A percentile compares a stretch with the other conserved stretches of the same genome.
phyloP scores from a whole-genome alignment of 1,140 invertebrate genomes.

The Drosophila santomea region DNA sequence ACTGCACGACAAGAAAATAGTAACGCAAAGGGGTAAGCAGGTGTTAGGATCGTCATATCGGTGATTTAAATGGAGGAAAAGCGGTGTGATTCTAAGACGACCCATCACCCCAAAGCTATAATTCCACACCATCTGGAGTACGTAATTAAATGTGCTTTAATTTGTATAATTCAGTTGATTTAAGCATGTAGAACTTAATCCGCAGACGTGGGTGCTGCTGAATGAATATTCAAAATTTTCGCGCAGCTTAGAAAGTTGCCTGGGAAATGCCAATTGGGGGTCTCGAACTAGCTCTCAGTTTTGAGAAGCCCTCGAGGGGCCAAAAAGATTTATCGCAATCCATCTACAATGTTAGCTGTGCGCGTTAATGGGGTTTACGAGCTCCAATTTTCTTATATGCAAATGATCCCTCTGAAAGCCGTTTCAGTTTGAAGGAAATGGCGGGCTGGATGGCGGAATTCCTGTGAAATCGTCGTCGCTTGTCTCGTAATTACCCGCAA shows the following conservation, averaged over 20 bases:
- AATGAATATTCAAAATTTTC: slow-evolving; percentile 72
- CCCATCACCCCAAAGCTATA: slow-evolving; percentile 70
- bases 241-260: slow-evolving; percentile 44
- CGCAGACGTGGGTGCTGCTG: neutral
- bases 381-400: slow-evolving; percentile 53
- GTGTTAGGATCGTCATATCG: slow-evolving; percentile 16
- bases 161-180: slow-evolving; percentile 63
- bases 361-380: slow-evolving; percentile 50
- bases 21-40: neutral
- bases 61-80: slow-evolving; percentile 59
- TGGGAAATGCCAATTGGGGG: slow-evolving; percentile 69
- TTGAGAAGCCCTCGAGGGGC: slow-evolving; percentile 18
- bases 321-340: slow-evolving; percentile 60
- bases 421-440: slow-evolving; percentile 12
- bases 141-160: slow-evolving; percentile 70
- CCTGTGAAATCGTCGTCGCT: slow-evolving; percentile 76
- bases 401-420: slow-evolving; percentile 37
- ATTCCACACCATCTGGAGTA: slow-evolving; percentile 36
- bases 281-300: slow-evolving; percentile 30
- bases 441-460: slow-evolving; percentile 41
- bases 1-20: slow-evolving; percentile 54
- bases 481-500: slow-evolving; percentile 74
- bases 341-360: slow-evolving; percentile 47
- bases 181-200: slow-evolving; percentile 51
- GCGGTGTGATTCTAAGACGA: slow-evolving; percentile 8